Conservation (phyloP, 2,113 vertebrate species). For the Brachirus orientalis region DNA sequence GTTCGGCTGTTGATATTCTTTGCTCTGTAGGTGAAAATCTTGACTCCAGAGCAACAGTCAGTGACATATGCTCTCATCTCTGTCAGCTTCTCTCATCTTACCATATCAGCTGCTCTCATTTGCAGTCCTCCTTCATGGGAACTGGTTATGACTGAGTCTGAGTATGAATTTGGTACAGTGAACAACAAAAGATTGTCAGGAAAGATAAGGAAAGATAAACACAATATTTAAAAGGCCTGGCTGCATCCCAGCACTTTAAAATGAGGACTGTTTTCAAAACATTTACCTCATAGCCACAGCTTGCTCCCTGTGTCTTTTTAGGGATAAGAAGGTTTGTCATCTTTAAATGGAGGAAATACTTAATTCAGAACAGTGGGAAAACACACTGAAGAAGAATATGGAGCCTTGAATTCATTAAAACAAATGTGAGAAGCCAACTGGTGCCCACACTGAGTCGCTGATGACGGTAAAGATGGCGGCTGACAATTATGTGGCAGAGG, state of each 20-base stretch:
- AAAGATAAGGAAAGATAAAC: constrained; percentile 9
- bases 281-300: neutral
- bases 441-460: constrained; percentile 46
- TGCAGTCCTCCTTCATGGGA: constrained; percentile 31
- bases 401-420: constrained; percentile 21
- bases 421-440: constrained; percentile 33
- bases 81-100: constrained; percentile 45
- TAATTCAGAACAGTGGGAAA: constrained; percentile 47
- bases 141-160: constrained; percentile 4
- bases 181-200: neutral
- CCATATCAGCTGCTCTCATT: constrained; percentile 43
- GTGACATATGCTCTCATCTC: constrained; percentile 14
- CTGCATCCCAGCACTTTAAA: neutral
- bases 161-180: neutral
- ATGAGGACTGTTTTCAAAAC: neutral
- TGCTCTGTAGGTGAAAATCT: too few relatives aligned
- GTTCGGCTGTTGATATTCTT: too few relatives aligned
- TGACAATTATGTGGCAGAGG: constrained; percentile 27
- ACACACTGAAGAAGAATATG: constrained; percentile 16
- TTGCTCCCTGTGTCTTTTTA: constrained; percentile 22
- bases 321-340: neutral
- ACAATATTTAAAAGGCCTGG: neutral
- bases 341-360: constrained; percentile 35
- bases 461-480: constrained; percentile 40
- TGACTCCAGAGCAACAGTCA: too few relatives aligned